Evolutionary conservation across 2,888 invertebrate genomes (phyloP).

Genomic region (Cynaeus angustus): DNA sequence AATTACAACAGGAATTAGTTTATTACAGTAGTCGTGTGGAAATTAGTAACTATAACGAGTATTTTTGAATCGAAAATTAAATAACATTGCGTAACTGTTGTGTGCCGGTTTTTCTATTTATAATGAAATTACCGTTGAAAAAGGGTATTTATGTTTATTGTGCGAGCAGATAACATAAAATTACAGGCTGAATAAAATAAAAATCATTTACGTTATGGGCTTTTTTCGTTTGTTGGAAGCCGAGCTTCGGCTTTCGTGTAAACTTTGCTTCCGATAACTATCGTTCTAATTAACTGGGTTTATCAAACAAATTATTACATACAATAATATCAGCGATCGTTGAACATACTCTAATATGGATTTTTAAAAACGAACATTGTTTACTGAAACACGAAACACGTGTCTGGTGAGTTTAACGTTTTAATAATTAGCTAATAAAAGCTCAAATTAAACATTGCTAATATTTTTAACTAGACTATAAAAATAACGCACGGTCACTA

Average conservation of each 20-base stretch:
- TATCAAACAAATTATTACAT: slow-evolving; percentile 49
- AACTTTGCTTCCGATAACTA: slow-evolving; percentile 40
- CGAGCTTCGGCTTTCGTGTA: slow-evolving; percentile 43
- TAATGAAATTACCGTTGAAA: slow-evolving; percentile 17
- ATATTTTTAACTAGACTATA: slow-evolving; percentile 29
- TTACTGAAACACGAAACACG: slow-evolving; percentile 30
- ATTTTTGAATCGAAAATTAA: not conserved
- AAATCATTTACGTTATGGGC: slow-evolving; percentile 26
- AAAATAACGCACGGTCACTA: slow-evolving; percentile 39
- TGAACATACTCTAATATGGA: slow-evolving; percentile 35
- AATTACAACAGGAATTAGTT: too few relatives aligned
- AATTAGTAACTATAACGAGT: too few relatives aligned
- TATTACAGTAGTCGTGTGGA: not conserved
- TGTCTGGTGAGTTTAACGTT: slow-evolving; percentile 23
- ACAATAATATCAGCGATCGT: slow-evolving; percentile 42
- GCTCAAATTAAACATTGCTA: too few relatives aligned
- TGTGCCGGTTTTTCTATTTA: slow-evolving; percentile 23
- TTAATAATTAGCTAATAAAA: slow-evolving; percentile 14
- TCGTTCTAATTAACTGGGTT: slow-evolving; percentile 47
- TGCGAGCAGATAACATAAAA: slow-evolving; percentile 25
- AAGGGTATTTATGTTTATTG: slow-evolving; percentile 32
- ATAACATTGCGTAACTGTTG: not conserved
- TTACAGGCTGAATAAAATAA: slow-evolving; percentile 32
- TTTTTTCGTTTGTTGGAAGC: slow-evolving; percentile 21
- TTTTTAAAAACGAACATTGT: slow-evolving; percentile 33